Conservation (phyloP, 1,140 invertebrate species). For the Atta texana region DNA sequence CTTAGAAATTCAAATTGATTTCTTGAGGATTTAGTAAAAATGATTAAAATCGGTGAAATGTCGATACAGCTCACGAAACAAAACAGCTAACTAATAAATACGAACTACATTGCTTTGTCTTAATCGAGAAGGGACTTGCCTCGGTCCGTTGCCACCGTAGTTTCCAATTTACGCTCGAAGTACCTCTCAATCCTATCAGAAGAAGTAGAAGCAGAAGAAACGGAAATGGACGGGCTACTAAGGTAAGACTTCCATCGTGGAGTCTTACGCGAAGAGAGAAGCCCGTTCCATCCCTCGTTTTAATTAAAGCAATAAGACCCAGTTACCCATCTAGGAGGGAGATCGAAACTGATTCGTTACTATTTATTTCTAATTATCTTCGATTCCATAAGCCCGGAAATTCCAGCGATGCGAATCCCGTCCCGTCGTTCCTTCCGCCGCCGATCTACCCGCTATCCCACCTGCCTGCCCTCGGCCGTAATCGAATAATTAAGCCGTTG, state of each 20-base stretch:
- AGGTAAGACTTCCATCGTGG: constrained; percentile 71
- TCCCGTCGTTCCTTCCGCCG: constrained; percentile 24
- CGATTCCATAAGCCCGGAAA: constrained; percentile 82
- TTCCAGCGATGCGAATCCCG: constrained; percentile 51
- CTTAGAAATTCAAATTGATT: not conserved
- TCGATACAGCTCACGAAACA: constrained; percentile 45
- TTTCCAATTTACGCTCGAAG: constrained; percentile 84
- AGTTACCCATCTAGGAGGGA: constrained; percentile 48
- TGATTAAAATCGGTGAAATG: not conserved
- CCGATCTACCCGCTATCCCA: constrained; percentile 36
- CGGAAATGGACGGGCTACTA: constrained; percentile 32
- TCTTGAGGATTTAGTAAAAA: constrained; percentile 35
- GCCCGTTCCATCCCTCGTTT: constrained; percentile 69
- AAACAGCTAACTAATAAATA: constrained; percentile 83
- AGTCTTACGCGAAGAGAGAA: constrained; percentile 75
- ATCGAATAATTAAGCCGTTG: constrained; percentile 87
- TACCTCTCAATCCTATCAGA: constrained; percentile 84
- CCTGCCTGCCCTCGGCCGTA: constrained; percentile 69
- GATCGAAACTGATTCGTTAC: constrained; percentile 77
- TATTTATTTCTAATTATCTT: constrained; percentile 87
- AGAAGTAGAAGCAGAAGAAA: constrained; percentile 61
- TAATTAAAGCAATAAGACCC: constrained; percentile 85
- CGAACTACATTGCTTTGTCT: constrained; percentile 82
- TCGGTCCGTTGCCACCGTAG: constrained; percentile 83
- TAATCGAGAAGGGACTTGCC: constrained; percentile 83